These are phyloP conservation scores for Monopterus albus DNA, from an alignment of 2,113 vertebrate species.

Conservation along the genomic window DNA sequence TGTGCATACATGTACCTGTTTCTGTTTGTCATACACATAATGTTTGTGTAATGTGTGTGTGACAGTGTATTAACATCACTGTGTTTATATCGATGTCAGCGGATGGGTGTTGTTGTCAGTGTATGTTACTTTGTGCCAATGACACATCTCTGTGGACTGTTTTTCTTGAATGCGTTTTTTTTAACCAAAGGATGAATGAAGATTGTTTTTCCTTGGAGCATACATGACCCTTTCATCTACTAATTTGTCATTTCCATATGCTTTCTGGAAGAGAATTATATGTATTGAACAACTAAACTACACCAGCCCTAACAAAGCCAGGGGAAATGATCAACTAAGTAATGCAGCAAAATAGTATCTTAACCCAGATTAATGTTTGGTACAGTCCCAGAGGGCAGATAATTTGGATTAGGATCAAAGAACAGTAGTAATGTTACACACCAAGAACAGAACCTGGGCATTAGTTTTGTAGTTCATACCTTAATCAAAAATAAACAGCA, in stretches of 20 bases:
- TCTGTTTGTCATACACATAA: conserved; percentile 3
- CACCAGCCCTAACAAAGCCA: too few species aligned
- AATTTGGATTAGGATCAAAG: conserved; percentile 54
- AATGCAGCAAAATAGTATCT: neutral
- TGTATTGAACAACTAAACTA: neutral
- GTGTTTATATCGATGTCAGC: conserved; percentile 4
- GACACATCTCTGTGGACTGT: too few species aligned
- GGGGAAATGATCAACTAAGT: too few species aligned
- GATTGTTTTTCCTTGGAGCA: neutral
- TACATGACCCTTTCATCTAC: too few species aligned
- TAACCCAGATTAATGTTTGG: conserved; percentile 20
- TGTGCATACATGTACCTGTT: neutral
- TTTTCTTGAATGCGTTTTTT: conserved; percentile 17
- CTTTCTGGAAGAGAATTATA: too few species aligned
- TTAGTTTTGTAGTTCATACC: conserved; percentile 42
- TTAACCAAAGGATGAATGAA: conserved; percentile 2
- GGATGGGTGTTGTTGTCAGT: too few species aligned
- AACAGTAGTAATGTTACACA: conserved; percentile 21
- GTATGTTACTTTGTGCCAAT: conserved; percentile 14
- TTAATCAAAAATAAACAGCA: conserved; percentile 28
- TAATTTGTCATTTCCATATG: too few species aligned
- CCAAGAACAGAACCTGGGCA: conserved; percentile 39
- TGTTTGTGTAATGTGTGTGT: neutral
- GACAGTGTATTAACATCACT: conserved; percentile 1
- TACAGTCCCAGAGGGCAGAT: conserved; percentile 26